phyloP scores from a whole-genome alignment of 2,113 vertebrate species.

The Prietella phreatophila region DNA sequence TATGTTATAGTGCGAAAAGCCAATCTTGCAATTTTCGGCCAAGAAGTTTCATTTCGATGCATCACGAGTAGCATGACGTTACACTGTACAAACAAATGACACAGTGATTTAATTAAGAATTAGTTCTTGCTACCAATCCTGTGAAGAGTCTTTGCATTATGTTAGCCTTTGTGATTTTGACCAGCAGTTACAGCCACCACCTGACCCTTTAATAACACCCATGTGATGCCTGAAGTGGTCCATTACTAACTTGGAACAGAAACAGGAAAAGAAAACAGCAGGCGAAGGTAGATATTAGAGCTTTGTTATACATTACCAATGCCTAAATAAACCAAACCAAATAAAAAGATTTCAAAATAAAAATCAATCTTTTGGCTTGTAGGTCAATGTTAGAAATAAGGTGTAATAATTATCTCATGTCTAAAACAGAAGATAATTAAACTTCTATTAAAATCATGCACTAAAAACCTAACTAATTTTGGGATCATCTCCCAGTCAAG shows the following conservation, averaged over 20 bases:
- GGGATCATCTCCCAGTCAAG: background rate
- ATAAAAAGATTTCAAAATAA: slow-evolving; percentile 32
- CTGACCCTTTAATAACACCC: background rate
- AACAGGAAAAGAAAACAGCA: background rate
- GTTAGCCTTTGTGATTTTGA: background rate
- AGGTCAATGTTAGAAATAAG: slow-evolving; percentile 38
- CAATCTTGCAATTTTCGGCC: background rate
- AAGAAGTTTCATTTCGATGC: slow-evolving; percentile 10
- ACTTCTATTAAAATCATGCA: background rate
- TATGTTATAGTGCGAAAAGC: background rate
- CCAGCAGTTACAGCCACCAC: background rate
- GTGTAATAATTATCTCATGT: background rate
- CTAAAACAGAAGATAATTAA: background rate
- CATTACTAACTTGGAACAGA: background rate
- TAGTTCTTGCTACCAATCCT: slow-evolving; percentile 5
- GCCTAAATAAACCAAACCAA: slow-evolving; percentile 39
- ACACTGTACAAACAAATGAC: slow-evolving; percentile 7
- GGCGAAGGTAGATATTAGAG: background rate
- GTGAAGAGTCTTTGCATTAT: slow-evolving; percentile 7
- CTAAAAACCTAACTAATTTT: slow-evolving; percentile 17
- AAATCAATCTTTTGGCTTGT: slow-evolving; percentile 67
- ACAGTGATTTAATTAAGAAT: slow-evolving; percentile 33
- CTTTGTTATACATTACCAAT: slow-evolving; percentile 47
- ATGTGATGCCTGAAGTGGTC: background rate
- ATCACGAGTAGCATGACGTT: background rate